Percentiles rank a stretch among this genome's conserved stretches.
Evolutionary conservation across 2,888 invertebrate species (phyloP).

Genomic region (Poecilus cupreus): DNA sequence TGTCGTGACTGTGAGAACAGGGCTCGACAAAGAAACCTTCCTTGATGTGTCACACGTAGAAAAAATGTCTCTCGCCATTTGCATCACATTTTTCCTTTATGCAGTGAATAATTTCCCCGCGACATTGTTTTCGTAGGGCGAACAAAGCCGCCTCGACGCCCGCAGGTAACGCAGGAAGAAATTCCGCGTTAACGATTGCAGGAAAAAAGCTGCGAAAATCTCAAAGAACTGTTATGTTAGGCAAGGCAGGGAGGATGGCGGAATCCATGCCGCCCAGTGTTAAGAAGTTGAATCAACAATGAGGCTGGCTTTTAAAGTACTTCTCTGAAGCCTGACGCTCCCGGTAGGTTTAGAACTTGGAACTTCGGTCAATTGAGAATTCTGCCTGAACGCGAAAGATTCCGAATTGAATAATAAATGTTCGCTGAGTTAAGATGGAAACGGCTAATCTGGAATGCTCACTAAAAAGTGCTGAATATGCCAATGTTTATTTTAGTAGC

Average conservation of each 20-base stretch:
- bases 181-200: conserved; percentile 39
- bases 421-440: no score
- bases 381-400: conserved; percentile 45
- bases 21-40: background rate
- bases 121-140: background rate
- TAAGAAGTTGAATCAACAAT: conserved; percentile 60
- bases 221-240: conserved; percentile 48
- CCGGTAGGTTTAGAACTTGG: conserved; percentile 35
- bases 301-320: conserved; percentile 58
- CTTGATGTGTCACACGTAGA: background rate
- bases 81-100: conserved; percentile 10
- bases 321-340: conserved; percentile 33
- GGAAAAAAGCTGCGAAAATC: conserved; percentile 34
- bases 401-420: conserved; percentile 57
- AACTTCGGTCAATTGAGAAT: conserved; percentile 56
- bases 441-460: background rate
- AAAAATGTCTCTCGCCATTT: background rate
- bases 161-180: conserved; percentile 19
- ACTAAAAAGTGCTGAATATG: background rate
- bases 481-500: background rate
- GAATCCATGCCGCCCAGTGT: conserved; percentile 26
- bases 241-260: background rate
- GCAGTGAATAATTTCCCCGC: conserved; percentile 4
- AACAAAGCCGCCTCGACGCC: background rate
- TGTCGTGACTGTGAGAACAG: no score